These are phyloP conservation scores for Heliconius ismenius DNA, from an alignment of 2,888 invertebrate species.

Conservation along the genomic window DNA sequence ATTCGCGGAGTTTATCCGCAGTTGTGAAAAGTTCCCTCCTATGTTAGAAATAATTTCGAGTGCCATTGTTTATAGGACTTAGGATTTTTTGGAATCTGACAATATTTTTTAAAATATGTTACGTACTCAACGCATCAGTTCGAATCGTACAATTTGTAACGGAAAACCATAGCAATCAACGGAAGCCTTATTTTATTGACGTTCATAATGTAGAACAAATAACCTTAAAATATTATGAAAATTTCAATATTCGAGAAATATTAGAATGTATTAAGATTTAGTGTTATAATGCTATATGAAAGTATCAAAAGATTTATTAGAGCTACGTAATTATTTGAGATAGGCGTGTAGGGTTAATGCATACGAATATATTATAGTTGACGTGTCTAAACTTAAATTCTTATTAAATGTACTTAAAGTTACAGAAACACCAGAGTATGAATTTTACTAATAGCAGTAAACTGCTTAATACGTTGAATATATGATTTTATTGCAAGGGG, in stretches of 20 bases:
- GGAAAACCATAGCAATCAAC: constrained; percentile 37
- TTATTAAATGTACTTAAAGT: constrained; percentile 68
- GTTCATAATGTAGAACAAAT: constrained; percentile 30
- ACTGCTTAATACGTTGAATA: constrained; percentile 60
- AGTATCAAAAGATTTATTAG: constrained; percentile 76
- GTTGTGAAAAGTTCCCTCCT: constrained; percentile 81
- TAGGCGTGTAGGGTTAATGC: constrained; percentile 69
- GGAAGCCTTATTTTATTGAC: constrained; percentile 43
- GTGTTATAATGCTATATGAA: constrained; percentile 58
- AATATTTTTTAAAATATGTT: constrained; percentile 64
- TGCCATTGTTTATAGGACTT: constrained; percentile 76
- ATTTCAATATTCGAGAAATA: constrained; percentile 47
- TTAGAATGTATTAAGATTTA: constrained; percentile 51
- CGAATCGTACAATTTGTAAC: constrained; percentile 29
- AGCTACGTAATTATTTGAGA: constrained; percentile 65
- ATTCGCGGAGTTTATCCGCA: constrained; percentile 58
- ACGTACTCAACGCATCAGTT: constrained; percentile 31
- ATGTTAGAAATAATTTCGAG: constrained; percentile 76
- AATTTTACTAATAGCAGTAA: constrained; percentile 52
- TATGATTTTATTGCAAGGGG: constrained; percentile 70
- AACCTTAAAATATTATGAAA: constrained; percentile 23
- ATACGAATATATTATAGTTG: constrained; percentile 52
- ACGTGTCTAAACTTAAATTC: constrained; percentile 51
- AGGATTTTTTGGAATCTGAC: constrained; percentile 73
- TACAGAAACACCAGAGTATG: constrained; percentile 51